Base-by-base conservation (phyloP, 2,797 vertebrate species). In the Lacerta viridis region DNA sequence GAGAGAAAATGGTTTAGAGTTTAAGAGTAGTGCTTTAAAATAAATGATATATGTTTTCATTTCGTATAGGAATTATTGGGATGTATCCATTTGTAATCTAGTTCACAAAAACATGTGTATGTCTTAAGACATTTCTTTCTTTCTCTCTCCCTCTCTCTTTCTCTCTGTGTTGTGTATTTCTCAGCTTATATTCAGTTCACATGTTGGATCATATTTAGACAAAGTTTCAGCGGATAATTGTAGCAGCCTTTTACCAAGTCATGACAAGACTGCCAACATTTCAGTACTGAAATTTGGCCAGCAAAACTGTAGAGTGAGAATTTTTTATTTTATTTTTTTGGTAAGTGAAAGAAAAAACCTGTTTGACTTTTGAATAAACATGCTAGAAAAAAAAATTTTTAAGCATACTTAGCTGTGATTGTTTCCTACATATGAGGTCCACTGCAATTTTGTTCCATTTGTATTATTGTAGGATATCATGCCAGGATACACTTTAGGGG, bases 201-300 rank as follows among this genome's bases (percentile, higher is more conserved):
- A 95, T 0, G 92, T 92, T 95, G 92, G 90, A 92, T 90, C 94
- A 92, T 94, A 93, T 95, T 95, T 95, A 95, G 95, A 93, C 92
- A 94, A 92, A 92, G 94, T 93, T 95, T 95, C 95, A 95, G 88
- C 92, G 93, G 94, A 95, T 95, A 95, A 95, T 93, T 96, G 92
- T 92, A 93, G 92, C 94, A 94, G 92, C 91, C 91, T 89, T 95
- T 87, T 80, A 90, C 90, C 94, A 93, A 93, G 89, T 0, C 92
- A 86, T 59, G 5, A 88, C 50, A 92, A 92, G 84, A 77, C 93
- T 95, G 94, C 95, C 95, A 96, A 93, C 90, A 93, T 93, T 93
- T 95, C 90, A 92, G 94, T 92, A 92, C 90, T 95, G 93, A 93
- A 92, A 92, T 95, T 92, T 94, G 93, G 93, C 94, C 94, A 80